Conservation (phyloP, 2,113 vertebrate genomes). For the Vombatus ursinus region DNA sequence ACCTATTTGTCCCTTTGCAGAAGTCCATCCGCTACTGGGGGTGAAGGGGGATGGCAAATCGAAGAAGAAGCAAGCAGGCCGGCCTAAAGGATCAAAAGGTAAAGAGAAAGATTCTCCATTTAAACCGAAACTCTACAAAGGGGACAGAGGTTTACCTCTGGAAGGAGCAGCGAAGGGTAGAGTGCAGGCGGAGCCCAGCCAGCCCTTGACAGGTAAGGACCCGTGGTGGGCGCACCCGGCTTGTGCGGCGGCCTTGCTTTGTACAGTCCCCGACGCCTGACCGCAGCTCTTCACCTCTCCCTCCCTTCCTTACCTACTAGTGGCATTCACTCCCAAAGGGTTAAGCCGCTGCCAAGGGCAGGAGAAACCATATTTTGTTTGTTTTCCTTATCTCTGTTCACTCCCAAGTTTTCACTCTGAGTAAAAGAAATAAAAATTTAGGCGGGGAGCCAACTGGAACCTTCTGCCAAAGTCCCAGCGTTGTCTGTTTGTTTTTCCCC, state of each 20-base stretch:
- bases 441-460: background rate
- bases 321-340: conserved; percentile 41
- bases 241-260: conserved; percentile 87
- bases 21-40: conserved; percentile 98
- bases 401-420: background rate
- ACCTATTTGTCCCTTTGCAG: conserved; percentile 78
- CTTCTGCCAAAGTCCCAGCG: background rate
- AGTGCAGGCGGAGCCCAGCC: conserved; percentile 93
- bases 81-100: conserved; percentile 99
- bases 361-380: conserved; percentile 54
- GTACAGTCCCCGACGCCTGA: conserved; percentile 69
- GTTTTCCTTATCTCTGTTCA: conserved; percentile 18
- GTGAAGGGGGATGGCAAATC: conserved; percentile 99
- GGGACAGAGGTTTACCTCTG: conserved; percentile 94
- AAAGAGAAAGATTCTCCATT: conserved; percentile 99
- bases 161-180: conserved; percentile 97
- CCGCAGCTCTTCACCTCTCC: conserved; percentile 41
- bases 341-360: conserved; percentile 71
- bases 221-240: conserved; percentile 74
- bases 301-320: conserved; percentile 34
- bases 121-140: conserved; percentile 97
- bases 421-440: background rate
- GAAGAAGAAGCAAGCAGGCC: conserved; percentile 99
- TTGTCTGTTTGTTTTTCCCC: background rate
- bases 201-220: conserved; percentile 95